Evolutionary conservation across 2,888 invertebrate species (phyloP), one percentile per base, ranked within the genome.

Genomic region (Cotesia congregata): DNA sequence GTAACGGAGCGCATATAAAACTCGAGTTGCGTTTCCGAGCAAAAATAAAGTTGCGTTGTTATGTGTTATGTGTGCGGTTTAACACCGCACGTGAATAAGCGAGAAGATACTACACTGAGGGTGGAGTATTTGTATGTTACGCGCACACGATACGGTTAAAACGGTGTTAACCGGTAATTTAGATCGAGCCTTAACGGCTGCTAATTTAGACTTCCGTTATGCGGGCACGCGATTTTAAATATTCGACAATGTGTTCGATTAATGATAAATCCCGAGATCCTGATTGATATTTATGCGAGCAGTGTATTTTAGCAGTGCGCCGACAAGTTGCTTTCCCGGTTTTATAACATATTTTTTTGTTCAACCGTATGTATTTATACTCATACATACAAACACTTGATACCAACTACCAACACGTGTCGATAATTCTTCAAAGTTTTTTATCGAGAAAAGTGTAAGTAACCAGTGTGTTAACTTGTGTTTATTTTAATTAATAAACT

Each of bases 101-200:
- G 50, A 50, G 50, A 50, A 50, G 50, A 50, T 50, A 50, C 50
- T 50, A 50, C 12, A 50, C 50, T 50, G 50, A 12, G 50, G 50
- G 50, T 50, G 50, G 50, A 50, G 50, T 50, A 50, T 50, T 50
- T 50, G 50, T 50, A 50, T 50, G 50, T 50, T 50, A 50, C 12
- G 50, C 12, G 50, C 50, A 12, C 50, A 50, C 50, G 50, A 50
- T 50, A 50, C 50, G 50, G 50, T 50, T 50, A 50, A 50, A 50
- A 50, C 50, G 50, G 50, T 50, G 50, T 50, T 50, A 50, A 50
- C 50, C 50, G 50, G 50, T 50, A 50, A 50, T 50, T 50, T 50
- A 50, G 50, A 50, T 50, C 50, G 7, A 1, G 50, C 9, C 9
- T 50, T 50, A 50, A 50, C 50, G 50, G 50, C 50, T 50, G 50